These are phyloP conservation scores for Eilema caniola DNA, from an alignment of 2,888 invertebrate species.

Conservation along the genomic window DNA sequence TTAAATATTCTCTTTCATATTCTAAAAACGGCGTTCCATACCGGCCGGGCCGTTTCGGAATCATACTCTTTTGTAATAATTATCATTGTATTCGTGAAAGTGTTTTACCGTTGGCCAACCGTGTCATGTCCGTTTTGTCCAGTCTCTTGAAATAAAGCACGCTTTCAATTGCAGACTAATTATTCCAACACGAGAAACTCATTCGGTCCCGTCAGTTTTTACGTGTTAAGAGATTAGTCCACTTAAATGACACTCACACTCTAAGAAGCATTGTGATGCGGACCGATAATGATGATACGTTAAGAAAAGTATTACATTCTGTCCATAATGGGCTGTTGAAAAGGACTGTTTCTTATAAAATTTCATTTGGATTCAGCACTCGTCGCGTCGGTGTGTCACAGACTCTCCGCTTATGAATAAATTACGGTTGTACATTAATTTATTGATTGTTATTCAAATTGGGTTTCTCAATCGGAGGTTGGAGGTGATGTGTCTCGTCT, in stretches of 20 bases:
- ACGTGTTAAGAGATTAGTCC: constrained; percentile 85
- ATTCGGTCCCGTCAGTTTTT: constrained; percentile 82
- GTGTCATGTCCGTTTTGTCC: constrained; percentile 82
- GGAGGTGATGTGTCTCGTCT: constrained; percentile 80
- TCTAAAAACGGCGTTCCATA: constrained; percentile 60
- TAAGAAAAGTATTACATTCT: constrained; percentile 82
- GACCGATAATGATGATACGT: constrained; percentile 82
- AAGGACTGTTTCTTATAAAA: constrained; percentile 82
- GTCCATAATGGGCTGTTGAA: constrained; percentile 77
- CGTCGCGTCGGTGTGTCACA: constrained; percentile 78
- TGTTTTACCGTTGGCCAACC: constrained; percentile 84
- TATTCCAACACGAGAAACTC: constrained; percentile 86
- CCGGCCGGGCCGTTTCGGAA: constrained; percentile 62
- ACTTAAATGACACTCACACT: constrained; percentile 77
- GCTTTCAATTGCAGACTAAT: constrained; percentile 87
- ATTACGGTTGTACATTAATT: constrained; percentile 84
- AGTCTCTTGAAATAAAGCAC: constrained; percentile 84
- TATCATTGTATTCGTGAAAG: constrained; percentile 83
- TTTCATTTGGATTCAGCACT: constrained; percentile 83
- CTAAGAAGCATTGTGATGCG: constrained; percentile 79
- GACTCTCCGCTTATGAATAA: constrained; percentile 80
- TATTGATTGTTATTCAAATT: constrained; percentile 87
- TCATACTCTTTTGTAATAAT: constrained; percentile 75
- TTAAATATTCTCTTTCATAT: constrained; percentile 68
- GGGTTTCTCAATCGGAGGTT: constrained; percentile 85